Conservation (phyloP, 1,140 invertebrate genomes). For the Trialeurodes vaporariorum region DNA sequence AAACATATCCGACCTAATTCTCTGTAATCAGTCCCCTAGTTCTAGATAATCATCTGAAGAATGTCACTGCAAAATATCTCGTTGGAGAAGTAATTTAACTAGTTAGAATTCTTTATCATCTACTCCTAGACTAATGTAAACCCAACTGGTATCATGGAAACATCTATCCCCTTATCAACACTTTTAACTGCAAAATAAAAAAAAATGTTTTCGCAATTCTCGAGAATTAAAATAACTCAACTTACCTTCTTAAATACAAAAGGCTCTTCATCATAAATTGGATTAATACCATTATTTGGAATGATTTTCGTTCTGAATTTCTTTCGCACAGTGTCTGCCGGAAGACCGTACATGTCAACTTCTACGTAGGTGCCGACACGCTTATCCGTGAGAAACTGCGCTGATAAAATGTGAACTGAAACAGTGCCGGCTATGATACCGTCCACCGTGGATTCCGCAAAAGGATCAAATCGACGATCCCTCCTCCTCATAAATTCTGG, state of each 20-base stretch:
- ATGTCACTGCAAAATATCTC: too few species aligned
- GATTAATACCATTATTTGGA: slow-evolving; percentile 92
- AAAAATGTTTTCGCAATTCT: too few species aligned
- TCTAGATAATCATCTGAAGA: too few species aligned
- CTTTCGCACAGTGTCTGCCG: slow-evolving; percentile 95
- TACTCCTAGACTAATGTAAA: too few species aligned
- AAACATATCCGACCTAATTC: too few species aligned
- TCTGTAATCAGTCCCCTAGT: too few species aligned
- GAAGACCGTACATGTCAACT: slow-evolving; percentile 98
- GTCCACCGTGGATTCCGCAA: slow-evolving; percentile 97
- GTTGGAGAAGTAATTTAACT: too few species aligned
- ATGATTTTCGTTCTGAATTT: slow-evolving; percentile 91
- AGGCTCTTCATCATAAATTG: slow-evolving; percentile 85
- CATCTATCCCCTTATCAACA: too few species aligned
- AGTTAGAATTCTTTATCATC: too few species aligned
- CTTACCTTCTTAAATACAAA: slow-evolving; percentile 95
- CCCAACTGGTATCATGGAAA: too few species aligned
- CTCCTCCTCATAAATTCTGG: slow-evolving; percentile 96
- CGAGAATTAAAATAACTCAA: too few species aligned
- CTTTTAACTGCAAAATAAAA: too few species aligned
- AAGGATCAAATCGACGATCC: slow-evolving; percentile 91
- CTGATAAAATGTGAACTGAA: slow-evolving; percentile 74
- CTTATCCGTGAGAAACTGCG: slow-evolving; percentile 93
- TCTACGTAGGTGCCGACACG: slow-evolving; percentile 95
- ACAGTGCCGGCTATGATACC: slow-evolving; percentile 97